Base-by-base conservation (phyloP, 2,888 invertebrate genomes). In the Hemicrepidius hirtus region DNA sequence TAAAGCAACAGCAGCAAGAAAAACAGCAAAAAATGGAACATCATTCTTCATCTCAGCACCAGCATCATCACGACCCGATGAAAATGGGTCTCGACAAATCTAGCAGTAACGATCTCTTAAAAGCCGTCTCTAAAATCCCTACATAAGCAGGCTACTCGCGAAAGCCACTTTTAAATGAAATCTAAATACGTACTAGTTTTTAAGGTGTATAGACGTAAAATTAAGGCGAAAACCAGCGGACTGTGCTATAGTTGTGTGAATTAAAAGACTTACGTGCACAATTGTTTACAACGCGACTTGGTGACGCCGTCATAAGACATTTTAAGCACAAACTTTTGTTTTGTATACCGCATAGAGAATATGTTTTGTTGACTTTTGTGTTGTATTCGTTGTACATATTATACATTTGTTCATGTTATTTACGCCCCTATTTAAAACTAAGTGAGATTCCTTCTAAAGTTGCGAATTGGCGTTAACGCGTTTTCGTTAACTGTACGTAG, bases 1-100 rank as follows among this genome's bases (percentile, higher is more conserved):
- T 95, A 91, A 96, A 96, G 87, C 95, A 95, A 83, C 95, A 96
- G 87, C 94, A 95, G 85, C 93, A 94, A 82, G 94, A 95, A 87
- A 94, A 95, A 86, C 95, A 95, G 86, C 94, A 94, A 83, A 94
- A 94, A 87, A 65, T 72, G 60, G 72, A 75, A 20, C 92, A 90
- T 77, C 91, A 91, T 82, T 82, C 83, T 35, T 82, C 84, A 46
- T 82, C 86, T 66, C 90, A 91, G 83, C 91, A 91, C 82, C 91
- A 92, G 82, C 92, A 92, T 85, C 92, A 92, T 82, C 92, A 92
- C 87, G 92, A 92, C 85, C 91, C 92, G 77, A 92, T 93, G 88
- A 91, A 91, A 86, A 90, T 92, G 89, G 91, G 92, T 80, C 88
- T 93, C 86, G 93, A 93, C 85, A 94, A 93, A 85, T 80, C 83